Percentiles rank a stretch among this genome's conserved stretches.
Conservation (phyloP, 2,797 vertebrate species). For the Champsocephalus esox region DNA sequence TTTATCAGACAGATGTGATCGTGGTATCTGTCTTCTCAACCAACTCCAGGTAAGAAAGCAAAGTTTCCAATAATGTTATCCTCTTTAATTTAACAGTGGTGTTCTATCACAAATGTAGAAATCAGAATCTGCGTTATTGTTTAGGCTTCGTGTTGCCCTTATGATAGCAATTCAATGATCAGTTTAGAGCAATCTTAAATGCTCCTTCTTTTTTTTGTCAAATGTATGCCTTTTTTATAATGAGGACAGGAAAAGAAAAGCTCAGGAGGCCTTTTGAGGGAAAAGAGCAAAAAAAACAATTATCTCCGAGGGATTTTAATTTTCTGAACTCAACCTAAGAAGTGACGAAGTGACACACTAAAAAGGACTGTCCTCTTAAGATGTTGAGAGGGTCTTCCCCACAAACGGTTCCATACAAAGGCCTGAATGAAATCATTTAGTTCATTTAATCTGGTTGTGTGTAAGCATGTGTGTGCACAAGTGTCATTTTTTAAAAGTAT, state of each 20-base stretch:
- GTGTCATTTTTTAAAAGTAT: constrained; percentile 55
- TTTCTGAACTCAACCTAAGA: constrained; percentile 28
- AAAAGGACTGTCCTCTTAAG: constrained; percentile 12
- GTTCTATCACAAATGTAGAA: constrained; percentile 16
- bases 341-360: constrained; percentile 28
- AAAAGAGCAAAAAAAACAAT: constrained; percentile 4
- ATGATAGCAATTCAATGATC: constrained; percentile 27
- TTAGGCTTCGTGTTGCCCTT: constrained; percentile 24
- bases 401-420: constrained; percentile 52
- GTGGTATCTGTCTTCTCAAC: constrained; percentile 4
- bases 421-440: constrained; percentile 61
- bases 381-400: constrained; percentile 37
- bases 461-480: constrained; percentile 53
- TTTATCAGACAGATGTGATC: neutral
- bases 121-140: constrained; percentile 17
- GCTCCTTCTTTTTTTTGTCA: constrained; percentile 18
- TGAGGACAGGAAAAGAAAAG: constrained; percentile 20
- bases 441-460: constrained; percentile 52
- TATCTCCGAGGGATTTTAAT: constrained; percentile 20
- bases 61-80: constrained; percentile 17
- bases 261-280: constrained; percentile 17
- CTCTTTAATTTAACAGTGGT: constrained; percentile 21
- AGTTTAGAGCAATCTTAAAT: constrained; percentile 21
- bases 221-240: constrained; percentile 46
- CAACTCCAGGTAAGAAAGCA: constrained; percentile 16